Evolutionary conservation across 23 tunicate species (phyloP), one percentile per base, ranked within the genome.

Genomic region (Clavelina lepadiformis): DNA sequence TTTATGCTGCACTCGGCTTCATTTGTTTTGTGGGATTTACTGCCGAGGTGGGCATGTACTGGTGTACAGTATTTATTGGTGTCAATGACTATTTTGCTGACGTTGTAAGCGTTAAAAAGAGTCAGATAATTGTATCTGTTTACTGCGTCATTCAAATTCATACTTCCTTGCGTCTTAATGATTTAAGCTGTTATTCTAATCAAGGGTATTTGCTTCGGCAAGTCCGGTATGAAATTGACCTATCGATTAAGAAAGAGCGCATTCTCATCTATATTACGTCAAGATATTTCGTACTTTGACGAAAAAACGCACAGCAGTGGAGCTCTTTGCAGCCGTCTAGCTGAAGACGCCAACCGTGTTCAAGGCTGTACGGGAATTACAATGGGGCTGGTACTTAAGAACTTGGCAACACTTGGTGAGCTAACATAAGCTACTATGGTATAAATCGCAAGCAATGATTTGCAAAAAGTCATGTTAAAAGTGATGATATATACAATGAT

Each of bases 321-420:
- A 26, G 88, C 82, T 28, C 32, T 86, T 0, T 80, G 82, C 59
- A 55, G 65, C 28, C 44, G 82, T 27, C 86, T 86, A 2, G 75
- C 82, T 6, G 34, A 76, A 8, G 95, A 86, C 35, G 87, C 95
- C 8, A 52, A 76, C 13, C 56, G 58, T 5, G 94, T 85, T 15
- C 94, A 85, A 66, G 92, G 92, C 35, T 73, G 89, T 31, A 81
- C 89, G 4, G 89, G 87, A 5, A 74, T 50, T 13, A 54, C 69
- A 52, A 54, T 81, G 25, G 89, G 89, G 56, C 41, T 78, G 25
- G 50, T 81, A 18, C 28, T 81, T 2, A 81, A 81, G 45, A 81
- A 81, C 46, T 74, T 81, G 47, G 35, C 68, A 23, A 55, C 89
- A 5, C 73, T 81, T 19, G 89, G 89, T 81, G 33, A 62, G 63